Evolutionary conservation across 2,888 invertebrate species (phyloP).

Genomic region (Ferrisia virgata): DNA sequence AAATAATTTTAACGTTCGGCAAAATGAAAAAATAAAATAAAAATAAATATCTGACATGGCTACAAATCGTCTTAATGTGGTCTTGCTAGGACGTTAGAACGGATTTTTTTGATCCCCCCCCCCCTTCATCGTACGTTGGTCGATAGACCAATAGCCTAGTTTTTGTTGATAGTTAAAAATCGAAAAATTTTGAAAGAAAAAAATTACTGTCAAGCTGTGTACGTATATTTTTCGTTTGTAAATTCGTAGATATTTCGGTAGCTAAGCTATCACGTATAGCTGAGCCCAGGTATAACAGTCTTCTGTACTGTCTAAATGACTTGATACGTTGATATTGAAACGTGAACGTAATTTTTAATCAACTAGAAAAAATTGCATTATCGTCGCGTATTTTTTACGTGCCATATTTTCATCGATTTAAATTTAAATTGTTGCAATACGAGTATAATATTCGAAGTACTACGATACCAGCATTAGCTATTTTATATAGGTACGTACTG

Average conservation of each 20-base stretch:
- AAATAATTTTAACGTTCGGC: too few species aligned
- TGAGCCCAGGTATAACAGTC: neutral
- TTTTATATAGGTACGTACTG: neutral
- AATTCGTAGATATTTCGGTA: neutral
- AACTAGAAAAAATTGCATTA: neutral
- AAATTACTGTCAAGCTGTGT: too few species aligned
- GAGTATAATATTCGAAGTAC: neutral
- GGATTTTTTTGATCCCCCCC: too few species aligned
- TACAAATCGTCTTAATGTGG: too few species aligned
- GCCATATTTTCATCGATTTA: neutral
- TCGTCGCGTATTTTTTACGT: neutral
- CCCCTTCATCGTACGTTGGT: too few species aligned
- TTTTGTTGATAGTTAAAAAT: too few species aligned
- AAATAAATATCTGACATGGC: too few species aligned
- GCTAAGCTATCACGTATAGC: neutral
- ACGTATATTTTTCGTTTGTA: too few species aligned
- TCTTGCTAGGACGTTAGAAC: too few species aligned
- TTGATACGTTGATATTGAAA: slow-evolving; percentile 10
- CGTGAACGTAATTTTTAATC: neutral
- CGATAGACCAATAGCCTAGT: too few species aligned
- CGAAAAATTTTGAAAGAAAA: too few species aligned
- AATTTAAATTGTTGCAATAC: neutral
- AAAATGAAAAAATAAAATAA: too few species aligned
- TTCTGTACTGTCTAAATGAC: neutral
- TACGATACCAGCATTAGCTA: neutral